These are phyloP conservation scores for Hydrozoanthus gracilis DNA, from an alignment of 92 coral and sea anemone genomes.

Conservation along the genomic window DNA sequence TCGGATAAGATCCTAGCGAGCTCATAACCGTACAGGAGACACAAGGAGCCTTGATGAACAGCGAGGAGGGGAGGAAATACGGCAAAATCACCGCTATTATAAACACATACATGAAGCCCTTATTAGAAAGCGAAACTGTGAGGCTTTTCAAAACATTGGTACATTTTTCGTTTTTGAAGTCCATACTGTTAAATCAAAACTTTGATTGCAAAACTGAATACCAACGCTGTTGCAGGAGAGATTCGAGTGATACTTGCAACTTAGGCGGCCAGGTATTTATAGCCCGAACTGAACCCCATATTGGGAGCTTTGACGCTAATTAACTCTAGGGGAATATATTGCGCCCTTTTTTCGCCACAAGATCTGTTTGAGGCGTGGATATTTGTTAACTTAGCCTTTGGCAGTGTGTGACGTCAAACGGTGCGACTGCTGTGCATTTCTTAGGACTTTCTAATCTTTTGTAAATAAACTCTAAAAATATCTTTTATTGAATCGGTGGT, in stretches of 20 bases:
- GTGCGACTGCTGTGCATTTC: no score
- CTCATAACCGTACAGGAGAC: constrained; percentile 79
- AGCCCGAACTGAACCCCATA: constrained; percentile 13
- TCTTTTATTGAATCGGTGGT: no score
- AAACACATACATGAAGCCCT: constrained; percentile 3
- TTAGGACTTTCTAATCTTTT: no score
- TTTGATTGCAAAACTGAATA: not conserved
- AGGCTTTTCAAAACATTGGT: not conserved
- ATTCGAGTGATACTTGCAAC: not conserved
- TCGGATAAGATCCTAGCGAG: constrained; percentile 42
- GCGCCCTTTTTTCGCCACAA: not conserved
- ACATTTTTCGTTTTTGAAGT: not conserved
- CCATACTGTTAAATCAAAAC: not conserved
- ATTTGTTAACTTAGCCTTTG: not conserved
- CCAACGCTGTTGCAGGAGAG: not conserved
- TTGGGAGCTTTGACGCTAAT: constrained; percentile 21
- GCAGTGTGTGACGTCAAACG: constrained; percentile 16
- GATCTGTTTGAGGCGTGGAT: constrained; percentile 8
- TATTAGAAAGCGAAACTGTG: not conserved
- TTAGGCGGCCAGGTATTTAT: not conserved
- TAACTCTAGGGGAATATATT: constrained; percentile 33
- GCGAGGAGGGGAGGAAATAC: constrained; percentile 10
- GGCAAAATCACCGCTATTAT: not conserved
- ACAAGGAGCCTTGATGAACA: constrained; percentile 70
- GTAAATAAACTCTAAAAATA: no score